Base-by-base conservation (phyloP, 2,888 invertebrate genomes). In the Polylopha cassiicola region DNA sequence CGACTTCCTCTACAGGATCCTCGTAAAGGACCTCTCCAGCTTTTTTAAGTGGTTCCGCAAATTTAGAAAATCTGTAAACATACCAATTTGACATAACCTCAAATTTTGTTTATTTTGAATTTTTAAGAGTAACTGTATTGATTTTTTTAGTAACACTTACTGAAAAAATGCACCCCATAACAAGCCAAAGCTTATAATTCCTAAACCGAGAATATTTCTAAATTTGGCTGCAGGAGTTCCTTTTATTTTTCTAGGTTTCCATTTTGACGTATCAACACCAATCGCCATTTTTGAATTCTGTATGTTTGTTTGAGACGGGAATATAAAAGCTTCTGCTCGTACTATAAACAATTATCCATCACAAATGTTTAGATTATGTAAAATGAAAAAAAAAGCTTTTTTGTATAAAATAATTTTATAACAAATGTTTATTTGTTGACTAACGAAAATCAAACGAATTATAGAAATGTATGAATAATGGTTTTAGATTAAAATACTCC, bases 171-270 rank as follows among this genome's bases (percentile, higher is more conserved):
- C 48, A 47, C 87, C 88, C 39, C 52, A 61, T 24, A 80, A 5
- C 31, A 78, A 53, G 43, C 86, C 86, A 42, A 81, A 28, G 18
- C 69, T 66, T 45, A 91, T 23, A 4, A 84, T 43, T 15, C 82
- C 85, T 10, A 74, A 51, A 6, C 87, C 87, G 48, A 88, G 74
- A 42, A 77, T 73, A 66, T 90, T 89, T 47, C 90, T 74, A 42
- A 86, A 78, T 45, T 55, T 61, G 48, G 79, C 87, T 30, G 90
- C 87, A 26, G 91, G 91, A 24, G 91, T 91, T 52, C 91, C 91
- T 67, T 80, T 85, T 43, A 89, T 71, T 75, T 87, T 85, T 70
- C 91, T 86, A 47, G 91, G 91, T 82, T 91, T 91, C 66, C 90
- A 84, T 63, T 82, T 85, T 49, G 75, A 85, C 33, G 78, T 75